phyloP scores from a whole-genome alignment of 2,797 vertebrate species.

The Cuculus canorus region DNA sequence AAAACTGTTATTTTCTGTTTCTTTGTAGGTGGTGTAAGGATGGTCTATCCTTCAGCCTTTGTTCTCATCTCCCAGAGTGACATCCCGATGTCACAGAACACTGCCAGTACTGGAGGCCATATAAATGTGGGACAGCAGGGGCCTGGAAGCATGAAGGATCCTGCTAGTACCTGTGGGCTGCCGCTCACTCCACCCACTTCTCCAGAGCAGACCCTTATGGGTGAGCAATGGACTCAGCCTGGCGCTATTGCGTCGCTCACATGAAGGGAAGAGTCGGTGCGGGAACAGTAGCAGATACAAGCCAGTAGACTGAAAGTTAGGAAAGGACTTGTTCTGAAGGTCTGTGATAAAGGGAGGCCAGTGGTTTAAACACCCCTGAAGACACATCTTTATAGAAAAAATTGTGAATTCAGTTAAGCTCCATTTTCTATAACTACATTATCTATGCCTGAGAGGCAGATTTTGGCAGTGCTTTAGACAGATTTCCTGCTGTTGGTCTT shows the following conservation, averaged over 20 bases:
- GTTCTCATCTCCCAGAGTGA: constrained; percentile 96
- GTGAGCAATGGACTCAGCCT: constrained; percentile 69
- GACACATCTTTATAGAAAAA: neutral
- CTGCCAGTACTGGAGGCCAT: constrained; percentile 78
- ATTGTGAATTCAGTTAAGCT: neutral
- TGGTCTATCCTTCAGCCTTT: constrained; percentile 97
- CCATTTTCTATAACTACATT: neutral
- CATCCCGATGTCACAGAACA: constrained; percentile 86
- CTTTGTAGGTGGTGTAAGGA: constrained; percentile 90
- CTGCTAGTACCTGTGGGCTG: constrained; percentile 88
- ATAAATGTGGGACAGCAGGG: constrained; percentile 74
- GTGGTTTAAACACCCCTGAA: neutral
- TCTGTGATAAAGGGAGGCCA: neutral
- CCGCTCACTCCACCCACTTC: constrained; percentile 95
- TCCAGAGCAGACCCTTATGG: constrained; percentile 89
- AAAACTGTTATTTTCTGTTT: neutral
- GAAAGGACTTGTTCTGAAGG: neutral
- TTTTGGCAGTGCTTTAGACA: neutral
- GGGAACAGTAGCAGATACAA: neutral
- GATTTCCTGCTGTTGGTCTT: neutral
- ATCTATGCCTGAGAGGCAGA: neutral
- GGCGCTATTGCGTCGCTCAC: neutral
- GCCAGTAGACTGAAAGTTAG: neutral
- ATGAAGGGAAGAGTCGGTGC: neutral
- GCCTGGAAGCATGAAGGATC: constrained; percentile 86